phyloP scores from a whole-genome alignment of 2,888 invertebrate genomes.

The Thysanoteuthis rhombus region DNA sequence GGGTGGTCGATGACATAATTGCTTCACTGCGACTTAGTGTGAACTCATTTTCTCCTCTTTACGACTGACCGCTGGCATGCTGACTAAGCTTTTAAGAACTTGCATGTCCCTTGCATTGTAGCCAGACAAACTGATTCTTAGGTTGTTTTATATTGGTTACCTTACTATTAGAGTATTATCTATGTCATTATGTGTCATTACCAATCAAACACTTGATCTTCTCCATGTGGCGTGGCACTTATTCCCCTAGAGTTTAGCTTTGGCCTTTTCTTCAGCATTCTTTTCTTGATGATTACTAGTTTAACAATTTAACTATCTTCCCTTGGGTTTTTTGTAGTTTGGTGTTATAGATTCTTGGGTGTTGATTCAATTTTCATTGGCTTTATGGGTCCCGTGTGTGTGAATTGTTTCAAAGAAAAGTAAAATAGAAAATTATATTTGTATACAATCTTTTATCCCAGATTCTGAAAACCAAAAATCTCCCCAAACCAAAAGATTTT shows the following conservation, averaged over 20 bases:
- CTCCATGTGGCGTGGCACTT: background rate
- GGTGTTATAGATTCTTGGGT: no score
- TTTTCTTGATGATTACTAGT: no score
- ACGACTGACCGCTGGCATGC: background rate
- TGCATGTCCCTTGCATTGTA: background rate
- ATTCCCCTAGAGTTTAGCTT: background rate
- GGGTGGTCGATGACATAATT: background rate
- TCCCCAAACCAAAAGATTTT: no score
- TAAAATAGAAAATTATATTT: no score
- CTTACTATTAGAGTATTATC: background rate
- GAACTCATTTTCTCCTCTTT: background rate
- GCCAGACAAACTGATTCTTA: background rate
- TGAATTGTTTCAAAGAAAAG: no score
- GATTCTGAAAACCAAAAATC: no score
- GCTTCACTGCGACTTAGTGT: background rate
- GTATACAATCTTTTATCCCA: no score
- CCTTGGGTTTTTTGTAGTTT: no score
- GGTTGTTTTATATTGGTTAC: background rate
- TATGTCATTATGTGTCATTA: background rate
- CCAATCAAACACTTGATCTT: background rate
- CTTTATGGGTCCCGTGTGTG: no score
- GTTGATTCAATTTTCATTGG: no score
- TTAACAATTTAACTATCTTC: no score
- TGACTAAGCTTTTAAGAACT: slow-evolving; percentile 12
- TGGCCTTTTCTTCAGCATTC: no score